Evolutionary conservation across 2,113 vertebrate species (phyloP), one percentile per base, ranked within the genome.

Genomic region (Clarias gariepinus): DNA sequence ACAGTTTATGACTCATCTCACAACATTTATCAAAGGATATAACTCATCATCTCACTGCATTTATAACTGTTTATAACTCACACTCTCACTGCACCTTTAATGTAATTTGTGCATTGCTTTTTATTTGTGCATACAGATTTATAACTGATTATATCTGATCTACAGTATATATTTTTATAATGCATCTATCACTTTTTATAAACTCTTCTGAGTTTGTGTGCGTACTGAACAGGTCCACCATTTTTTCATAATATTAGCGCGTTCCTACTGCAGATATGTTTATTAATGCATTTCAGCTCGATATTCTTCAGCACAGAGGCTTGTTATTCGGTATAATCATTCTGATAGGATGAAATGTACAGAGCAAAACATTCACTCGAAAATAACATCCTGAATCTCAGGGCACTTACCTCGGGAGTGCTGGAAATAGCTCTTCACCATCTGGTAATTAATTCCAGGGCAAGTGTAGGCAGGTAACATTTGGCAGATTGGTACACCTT

Each of bases 391-490:
- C 76, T 76, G 83, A 84, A 63, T 47, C 60, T 60, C 83, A 23
- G 83, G 41, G 36, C 83, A 33, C 19, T 64, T 77, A 52, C 71
- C 58, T 33, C 41, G 25, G 57, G 13, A 52, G n/a, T 33, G 58
- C 73, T 25, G 2, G 19, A 64, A 85, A 77, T 63, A 85, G 41
- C 83, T 41, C 41, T 61, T 76, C 83, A 73, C 57, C 55, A 36
- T 60, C 69, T 41, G 69, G 10, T 76, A 74, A 85, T 71, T 83
- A 57, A 83, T 71, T 69, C 52, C 55, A 76, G 55, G 33, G 57
- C 83, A 63, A 76, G 83, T 71, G 60, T 6, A 63, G 60, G 58
- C 71, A 12, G 53, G 84, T 36, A 63, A 30, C 25, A 13, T 61
- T 66, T 77, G 82, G 47, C 78, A 80, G 82, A 57, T 55, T 1